Evolutionary conservation across 2,888 invertebrate genomes (phyloP).

Genomic region (Cephus runcator): DNA sequence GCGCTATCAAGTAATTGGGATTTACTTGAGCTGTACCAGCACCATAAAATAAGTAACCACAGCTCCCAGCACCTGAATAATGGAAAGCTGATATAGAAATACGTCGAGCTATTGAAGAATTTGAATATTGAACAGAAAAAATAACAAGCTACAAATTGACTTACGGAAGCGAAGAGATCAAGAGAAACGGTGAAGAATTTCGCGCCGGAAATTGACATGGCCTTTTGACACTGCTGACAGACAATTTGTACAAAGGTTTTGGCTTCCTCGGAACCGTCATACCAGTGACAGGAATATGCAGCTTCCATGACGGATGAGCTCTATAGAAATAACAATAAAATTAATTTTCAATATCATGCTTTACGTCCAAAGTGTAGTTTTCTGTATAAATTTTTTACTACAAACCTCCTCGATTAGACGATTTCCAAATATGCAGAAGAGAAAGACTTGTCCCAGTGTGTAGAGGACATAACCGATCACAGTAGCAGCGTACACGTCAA

Average conservation of each 20-base stretch:
- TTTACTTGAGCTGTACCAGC: constrained; percentile 86
- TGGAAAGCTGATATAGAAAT: not conserved
- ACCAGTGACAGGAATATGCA: constrained; percentile 91
- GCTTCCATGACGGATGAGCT: constrained; percentile 93
- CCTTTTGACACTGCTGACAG: constrained; percentile 90
- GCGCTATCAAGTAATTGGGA: not conserved
- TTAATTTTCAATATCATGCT: not conserved
- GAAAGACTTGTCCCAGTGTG: constrained; percentile 85
- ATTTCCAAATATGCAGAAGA: constrained; percentile 89
- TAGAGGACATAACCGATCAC: constrained; percentile 84
- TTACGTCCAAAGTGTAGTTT: not conserved
- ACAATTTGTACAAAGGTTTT: constrained; percentile 92
- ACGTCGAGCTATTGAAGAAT: not conserved
- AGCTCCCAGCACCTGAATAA: constrained; percentile 82
- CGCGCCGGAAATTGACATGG: constrained; percentile 88
- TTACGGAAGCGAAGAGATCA: constrained; percentile 88
- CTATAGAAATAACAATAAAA: constrained; percentile 63
- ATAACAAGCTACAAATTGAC: constrained; percentile 36
- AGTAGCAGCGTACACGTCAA: constrained; percentile 82
- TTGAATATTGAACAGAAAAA: not conserved
- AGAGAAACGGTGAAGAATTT: constrained; percentile 90
- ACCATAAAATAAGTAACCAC: constrained; percentile 94
- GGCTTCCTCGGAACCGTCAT: constrained; percentile 89
- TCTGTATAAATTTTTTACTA: not conserved
- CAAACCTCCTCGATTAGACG: constrained; percentile 85